These are phyloP conservation scores for Melanargia galathea DNA, from an alignment of 2,888 invertebrate genomes.

Conservation along the genomic window DNA sequence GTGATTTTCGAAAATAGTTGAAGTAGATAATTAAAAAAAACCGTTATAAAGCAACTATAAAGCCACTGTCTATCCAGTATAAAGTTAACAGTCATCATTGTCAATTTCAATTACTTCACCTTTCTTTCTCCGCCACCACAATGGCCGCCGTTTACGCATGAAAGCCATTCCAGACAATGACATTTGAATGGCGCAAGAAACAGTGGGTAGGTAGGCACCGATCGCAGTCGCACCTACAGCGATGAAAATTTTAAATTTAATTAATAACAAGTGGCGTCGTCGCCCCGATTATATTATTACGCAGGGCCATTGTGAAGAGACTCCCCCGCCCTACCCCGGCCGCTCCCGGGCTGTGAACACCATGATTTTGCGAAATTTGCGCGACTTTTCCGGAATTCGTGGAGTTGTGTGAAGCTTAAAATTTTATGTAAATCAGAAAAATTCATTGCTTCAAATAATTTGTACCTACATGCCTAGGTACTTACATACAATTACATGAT, in stretches of 20 bases:
- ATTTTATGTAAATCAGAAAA: no score
- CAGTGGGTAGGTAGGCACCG: conserved; percentile 13
- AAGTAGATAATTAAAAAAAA: neutral
- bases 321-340: conserved; percentile 44
- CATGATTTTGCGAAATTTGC: neutral
- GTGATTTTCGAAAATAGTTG: no score
- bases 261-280: conserved; percentile 76
- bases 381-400: neutral
- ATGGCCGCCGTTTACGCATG: conserved; percentile 27
- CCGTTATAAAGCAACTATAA: neutral
- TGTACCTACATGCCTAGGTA: no score
- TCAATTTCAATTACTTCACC: conserved; percentile 20
- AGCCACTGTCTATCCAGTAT: neutral
- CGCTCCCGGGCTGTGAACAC: conserved; percentile 36
- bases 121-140: conserved; percentile 22
- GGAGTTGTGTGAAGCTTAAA: no score
- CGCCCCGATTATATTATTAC: conserved; percentile 77
- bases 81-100: conserved; percentile 18
- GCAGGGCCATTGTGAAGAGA: conserved; percentile 60
- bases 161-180: conserved; percentile 40
- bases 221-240: conserved; percentile 46
- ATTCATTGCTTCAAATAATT: no score
- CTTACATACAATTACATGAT: no score
- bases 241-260: conserved; percentile 80
- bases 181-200: conserved; percentile 41